These are phyloP conservation scores for Tychaedon coryphoeus DNA, from an alignment of 2,113 vertebrate genomes.

Conservation along the genomic window DNA sequence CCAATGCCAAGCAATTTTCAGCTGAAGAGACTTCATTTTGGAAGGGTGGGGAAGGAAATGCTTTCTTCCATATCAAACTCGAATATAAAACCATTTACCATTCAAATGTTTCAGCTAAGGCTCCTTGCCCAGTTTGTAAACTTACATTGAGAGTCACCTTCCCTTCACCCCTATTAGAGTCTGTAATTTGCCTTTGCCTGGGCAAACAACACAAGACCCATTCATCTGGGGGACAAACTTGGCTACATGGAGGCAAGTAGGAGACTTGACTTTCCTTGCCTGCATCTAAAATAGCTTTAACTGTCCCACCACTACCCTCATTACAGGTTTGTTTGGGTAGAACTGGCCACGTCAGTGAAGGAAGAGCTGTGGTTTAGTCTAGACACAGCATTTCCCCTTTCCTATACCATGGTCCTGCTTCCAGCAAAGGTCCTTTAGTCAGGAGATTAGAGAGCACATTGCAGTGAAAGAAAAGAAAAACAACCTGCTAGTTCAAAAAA, in stretches of 20 bases:
- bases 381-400: conserved; percentile 37
- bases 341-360: neutral
- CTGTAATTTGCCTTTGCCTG: neutral
- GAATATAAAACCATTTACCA: neutral
- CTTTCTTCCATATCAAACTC: neutral
- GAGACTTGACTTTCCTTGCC: neutral
- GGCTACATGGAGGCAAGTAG: neutral
- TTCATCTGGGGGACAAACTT: neutral
- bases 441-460: neutral
- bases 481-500: neutral
- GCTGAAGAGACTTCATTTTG: neutral
- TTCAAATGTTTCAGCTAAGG: neutral
- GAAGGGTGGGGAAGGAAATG: neutral
- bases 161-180: neutral
- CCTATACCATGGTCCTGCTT: neutral
- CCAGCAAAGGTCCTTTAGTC: neutral
- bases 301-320: neutral
- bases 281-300: neutral
- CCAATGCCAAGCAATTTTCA: neutral
- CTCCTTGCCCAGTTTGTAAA: neutral
- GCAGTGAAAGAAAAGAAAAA: neutral
- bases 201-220: neutral
- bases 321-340: neutral
- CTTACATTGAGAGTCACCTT: neutral
- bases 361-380: conserved; percentile 45